Conservation (phyloP, 2,797 vertebrate species). For the Pitangus sulphuratus region DNA sequence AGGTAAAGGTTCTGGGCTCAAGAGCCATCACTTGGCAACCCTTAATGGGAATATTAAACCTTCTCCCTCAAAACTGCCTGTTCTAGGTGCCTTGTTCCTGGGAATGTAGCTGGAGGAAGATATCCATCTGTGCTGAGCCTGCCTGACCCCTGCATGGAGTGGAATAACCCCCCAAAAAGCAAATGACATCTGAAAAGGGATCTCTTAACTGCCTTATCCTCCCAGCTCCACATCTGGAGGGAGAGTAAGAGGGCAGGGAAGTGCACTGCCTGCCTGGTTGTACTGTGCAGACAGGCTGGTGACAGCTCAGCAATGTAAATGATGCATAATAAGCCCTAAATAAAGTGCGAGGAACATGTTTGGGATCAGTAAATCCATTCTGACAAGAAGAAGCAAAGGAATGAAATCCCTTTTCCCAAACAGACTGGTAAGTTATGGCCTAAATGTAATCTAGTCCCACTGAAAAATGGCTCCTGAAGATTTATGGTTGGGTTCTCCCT, state of each 20-base stretch:
- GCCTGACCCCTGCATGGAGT: not conserved
- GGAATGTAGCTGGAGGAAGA: not conserved
- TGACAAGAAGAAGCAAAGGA: constrained; percentile 45
- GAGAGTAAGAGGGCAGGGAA: constrained; percentile 15
- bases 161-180: not conserved
- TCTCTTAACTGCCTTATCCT: not conserved
- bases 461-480: not conserved
- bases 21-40: not conserved
- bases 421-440: not conserved
- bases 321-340: constrained; percentile 44
- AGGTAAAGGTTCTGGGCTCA: not conserved
- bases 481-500: not conserved
- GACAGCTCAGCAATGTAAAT: constrained; percentile 44
- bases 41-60: rapidly evolving
- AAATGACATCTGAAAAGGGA: not conserved
- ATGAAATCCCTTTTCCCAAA: constrained; percentile 46
- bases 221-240: constrained; percentile 39
- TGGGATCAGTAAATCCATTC: constrained; percentile 59
- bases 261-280: not conserved
- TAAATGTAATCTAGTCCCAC: not conserved
- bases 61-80: not conserved
- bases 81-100: not conserved
- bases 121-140: not conserved
- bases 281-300: constrained; percentile 24
- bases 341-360: constrained; percentile 55